A percentile compares a stretch with the other conserved stretches of the same genome.
Evolutionary conservation across 2,888 invertebrate genomes (phyloP).

Genomic region (Sesia apiformis): DNA sequence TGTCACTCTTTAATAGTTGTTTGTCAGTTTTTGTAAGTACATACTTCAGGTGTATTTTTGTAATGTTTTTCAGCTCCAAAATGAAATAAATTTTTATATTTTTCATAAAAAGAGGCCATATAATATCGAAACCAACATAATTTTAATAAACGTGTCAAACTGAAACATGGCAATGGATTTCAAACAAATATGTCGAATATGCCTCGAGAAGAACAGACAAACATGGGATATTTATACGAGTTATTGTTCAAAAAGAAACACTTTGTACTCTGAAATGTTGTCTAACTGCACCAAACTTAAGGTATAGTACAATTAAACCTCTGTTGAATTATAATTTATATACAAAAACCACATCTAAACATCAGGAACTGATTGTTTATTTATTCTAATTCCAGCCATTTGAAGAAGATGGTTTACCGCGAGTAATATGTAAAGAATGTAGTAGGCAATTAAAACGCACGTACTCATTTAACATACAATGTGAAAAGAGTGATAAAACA

Average conservation of each 20-base stretch:
- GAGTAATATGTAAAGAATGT: slow-evolving; percentile 56
- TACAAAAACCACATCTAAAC: neutral
- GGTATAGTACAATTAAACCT: slow-evolving; percentile 19
- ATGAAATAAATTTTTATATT: too few species aligned
- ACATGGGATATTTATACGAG: slow-evolving; percentile 50
- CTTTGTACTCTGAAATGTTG: slow-evolving; percentile 50
- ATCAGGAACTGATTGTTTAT: slow-evolving; percentile 7
- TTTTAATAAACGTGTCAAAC: too few species aligned
- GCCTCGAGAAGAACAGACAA: slow-evolving; percentile 39
- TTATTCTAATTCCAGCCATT: slow-evolving; percentile 31
- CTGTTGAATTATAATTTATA: neutral
- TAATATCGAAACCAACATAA: too few species aligned
- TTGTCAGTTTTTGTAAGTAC: too few species aligned
- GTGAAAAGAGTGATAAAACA: slow-evolving; percentile 46
- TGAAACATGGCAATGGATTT: slow-evolving; percentile 33
- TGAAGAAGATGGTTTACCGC: slow-evolving; percentile 48
- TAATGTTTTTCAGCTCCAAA: too few species aligned
- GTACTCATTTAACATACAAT: slow-evolving; percentile 47
- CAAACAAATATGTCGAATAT: slow-evolving; percentile 50
- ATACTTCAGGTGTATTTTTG: too few species aligned
- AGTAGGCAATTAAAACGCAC: slow-evolving; percentile 43
- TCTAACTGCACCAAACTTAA: slow-evolving; percentile 48
- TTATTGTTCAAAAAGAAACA: slow-evolving; percentile 44
- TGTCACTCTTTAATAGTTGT: too few species aligned
- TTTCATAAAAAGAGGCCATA: too few species aligned